Evolutionary conservation across 2,113 vertebrate genomes (phyloP), one percentile per base, ranked within the genome.

Genomic region (Cephalopterus ornatus): DNA sequence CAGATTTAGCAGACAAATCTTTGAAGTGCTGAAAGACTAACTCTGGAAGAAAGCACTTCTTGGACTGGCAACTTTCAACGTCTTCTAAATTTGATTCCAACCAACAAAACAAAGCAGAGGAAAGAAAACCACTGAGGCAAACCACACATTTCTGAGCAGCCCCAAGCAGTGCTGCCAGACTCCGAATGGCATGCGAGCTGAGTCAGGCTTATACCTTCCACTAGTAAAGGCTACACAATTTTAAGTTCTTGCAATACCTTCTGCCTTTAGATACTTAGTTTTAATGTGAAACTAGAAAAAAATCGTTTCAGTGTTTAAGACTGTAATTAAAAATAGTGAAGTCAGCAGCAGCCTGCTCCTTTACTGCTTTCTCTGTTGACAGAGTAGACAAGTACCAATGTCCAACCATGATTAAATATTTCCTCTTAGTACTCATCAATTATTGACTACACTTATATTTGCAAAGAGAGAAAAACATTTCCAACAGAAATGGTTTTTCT

Each of bases 111-210:
- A 96, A 95, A 95, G 92, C 68, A 95, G 83, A 95, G 50, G 85
- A 15, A 84, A 93, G 86, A 95, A 92, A 95, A 89, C 33, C 86
- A 96, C 96, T 61, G 85, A 94, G 85, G 91, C 89, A 97, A 97
- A 95, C 93, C 95, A 96, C 93, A 96, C 74, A 74, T 94, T 96
- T 97, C 95, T 96, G 95, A 92, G 93, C 96, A 94, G 94, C 93
- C 95, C 92, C 89, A 93, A 94, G 86, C 89, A 95, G 73, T n/a
- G 94, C 95, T 94, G 94, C 95, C 92, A 96, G 85, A 95, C 72
- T 93, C 50, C 44, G 2, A 94, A 87, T 66, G 86, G 92, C 86
- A 97, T 75, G 73, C 3, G 0, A 91, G 88, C 93, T 91, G 92
- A 96, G 73, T 96, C 93, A 96, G 92, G 88, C 80, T 95, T 92